A percentile compares a stretch with the other conserved stretches of the same genome.
These are phyloP conservation scores for Sanderia malayensis DNA, from an alignment of 30 jellyfish, hydroid and myxozoan genomes.

Conservation along the genomic window DNA sequence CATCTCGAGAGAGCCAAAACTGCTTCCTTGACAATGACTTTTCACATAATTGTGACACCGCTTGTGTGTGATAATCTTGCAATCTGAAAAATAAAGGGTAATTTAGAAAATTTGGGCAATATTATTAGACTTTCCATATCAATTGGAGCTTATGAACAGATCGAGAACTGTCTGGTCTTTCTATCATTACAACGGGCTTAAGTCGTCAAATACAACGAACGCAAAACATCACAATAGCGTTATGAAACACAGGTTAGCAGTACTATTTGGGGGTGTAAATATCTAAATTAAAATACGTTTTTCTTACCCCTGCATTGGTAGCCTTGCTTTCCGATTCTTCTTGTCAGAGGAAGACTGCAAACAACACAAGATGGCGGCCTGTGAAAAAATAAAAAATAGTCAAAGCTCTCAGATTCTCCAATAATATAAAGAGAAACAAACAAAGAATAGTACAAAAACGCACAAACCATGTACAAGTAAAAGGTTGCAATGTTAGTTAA, in stretches of 20 bases:
- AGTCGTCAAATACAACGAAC: too few species aligned
- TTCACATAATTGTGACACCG: conserved; percentile 61
- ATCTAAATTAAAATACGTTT: too few species aligned
- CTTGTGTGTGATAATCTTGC: conserved; percentile 65
- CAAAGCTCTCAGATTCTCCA: too few species aligned
- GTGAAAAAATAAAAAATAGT: neutral
- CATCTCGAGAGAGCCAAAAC: conserved; percentile 48
- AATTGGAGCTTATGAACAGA: neutral
- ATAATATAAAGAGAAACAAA: too few species aligned
- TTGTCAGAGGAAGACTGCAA: conserved; percentile 74
- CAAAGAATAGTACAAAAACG: too few species aligned
- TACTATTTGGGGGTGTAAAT: too few species aligned
- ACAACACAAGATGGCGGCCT: conserved; percentile 71
- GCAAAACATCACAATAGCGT: too few species aligned
- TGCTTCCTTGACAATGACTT: conserved; percentile 46
- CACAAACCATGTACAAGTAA: too few species aligned
- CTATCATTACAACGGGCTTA: too few species aligned
- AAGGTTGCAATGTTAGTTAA: too few species aligned
- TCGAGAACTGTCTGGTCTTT: too few species aligned
- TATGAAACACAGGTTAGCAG: too few species aligned
- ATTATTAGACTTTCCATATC: neutral
- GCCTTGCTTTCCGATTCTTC: conserved; percentile 84
- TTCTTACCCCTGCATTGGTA: conserved; percentile 74
- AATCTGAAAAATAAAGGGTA: conserved; percentile 34
- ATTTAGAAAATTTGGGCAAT: neutral